phyloP scores from a whole-genome alignment of 2,797 vertebrate species.

The Sparidentex hasta region DNA sequence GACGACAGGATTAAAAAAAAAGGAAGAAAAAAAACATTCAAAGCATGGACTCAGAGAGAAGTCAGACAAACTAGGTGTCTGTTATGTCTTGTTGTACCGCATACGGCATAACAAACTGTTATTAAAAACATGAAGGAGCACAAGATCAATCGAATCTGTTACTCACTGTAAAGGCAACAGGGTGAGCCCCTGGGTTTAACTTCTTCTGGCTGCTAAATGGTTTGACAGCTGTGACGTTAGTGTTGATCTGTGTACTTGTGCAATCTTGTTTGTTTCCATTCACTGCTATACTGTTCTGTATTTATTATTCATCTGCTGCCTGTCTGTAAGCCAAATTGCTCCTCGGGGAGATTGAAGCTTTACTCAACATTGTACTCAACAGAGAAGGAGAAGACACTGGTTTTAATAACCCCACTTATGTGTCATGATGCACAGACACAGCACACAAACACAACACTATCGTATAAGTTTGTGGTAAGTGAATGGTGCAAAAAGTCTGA shows the following conservation, averaged over 20 bases:
- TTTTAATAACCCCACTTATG: neutral
- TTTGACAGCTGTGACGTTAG: neutral
- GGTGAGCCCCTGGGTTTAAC: neutral
- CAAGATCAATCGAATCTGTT: neutral
- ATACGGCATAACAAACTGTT: neutral
- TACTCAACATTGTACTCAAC: neutral
- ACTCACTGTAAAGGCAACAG: neutral
- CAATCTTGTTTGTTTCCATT: neutral
- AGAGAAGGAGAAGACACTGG: neutral
- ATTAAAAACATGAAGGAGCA: constrained; percentile 26
- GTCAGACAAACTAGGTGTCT: constrained; percentile 53
- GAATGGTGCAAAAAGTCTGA: neutral
- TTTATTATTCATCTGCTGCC: neutral
- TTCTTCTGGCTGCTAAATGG: neutral
- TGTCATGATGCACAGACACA: constrained; percentile 3
- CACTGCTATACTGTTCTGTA: neutral
- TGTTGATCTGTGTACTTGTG: neutral
- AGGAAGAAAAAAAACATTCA: neutral
- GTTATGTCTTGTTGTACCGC: neutral
- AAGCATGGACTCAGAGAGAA: constrained; percentile 21
- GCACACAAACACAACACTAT: neutral
- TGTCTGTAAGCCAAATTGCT: neutral
- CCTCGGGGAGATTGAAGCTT: neutral
- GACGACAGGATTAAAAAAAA: constrained; percentile 5
- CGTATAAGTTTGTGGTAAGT: neutral